Percentiles rank a stretch among this genome's conserved stretches.
Conservation (phyloP, 2,113 vertebrate genomes). For the Scartelaos histophorus region DNA sequence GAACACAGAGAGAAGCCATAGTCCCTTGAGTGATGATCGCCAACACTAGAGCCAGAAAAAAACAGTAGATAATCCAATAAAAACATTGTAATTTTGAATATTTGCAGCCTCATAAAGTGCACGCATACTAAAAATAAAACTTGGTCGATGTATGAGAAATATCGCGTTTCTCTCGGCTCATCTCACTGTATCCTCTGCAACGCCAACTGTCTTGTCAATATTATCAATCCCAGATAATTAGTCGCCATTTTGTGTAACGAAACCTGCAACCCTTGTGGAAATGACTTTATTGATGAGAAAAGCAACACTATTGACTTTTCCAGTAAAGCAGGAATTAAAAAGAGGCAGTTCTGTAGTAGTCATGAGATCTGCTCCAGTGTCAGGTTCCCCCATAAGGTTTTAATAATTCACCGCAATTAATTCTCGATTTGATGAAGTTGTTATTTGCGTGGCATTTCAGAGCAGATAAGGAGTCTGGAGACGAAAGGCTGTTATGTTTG, state of each 20-base stretch:
- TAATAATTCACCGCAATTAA: constrained; percentile 38
- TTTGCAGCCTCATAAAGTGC: background rate
- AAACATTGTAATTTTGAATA: background rate
- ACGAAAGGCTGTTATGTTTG: background rate
- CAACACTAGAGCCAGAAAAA: no score
- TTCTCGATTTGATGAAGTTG: constrained; percentile 16
- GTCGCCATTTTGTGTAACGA: constrained; percentile 62
- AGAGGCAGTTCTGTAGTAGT: constrained; percentile 42
- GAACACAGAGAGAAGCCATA: constrained; percentile 18
- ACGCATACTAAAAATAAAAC: background rate
- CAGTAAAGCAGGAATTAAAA: constrained; percentile 67
- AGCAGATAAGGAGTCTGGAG: background rate
- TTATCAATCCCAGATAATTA: constrained; percentile 70
- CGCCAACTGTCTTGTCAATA: constrained; percentile 65
- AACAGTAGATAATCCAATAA: background rate
- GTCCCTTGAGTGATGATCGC: background rate
- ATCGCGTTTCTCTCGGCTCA: constrained; percentile 53
- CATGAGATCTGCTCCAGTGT: constrained; percentile 50
- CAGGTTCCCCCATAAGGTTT: constrained; percentile 35
- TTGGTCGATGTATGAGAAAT: constrained; percentile 15
- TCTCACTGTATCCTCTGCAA: constrained; percentile 54
- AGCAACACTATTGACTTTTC: constrained; percentile 73
- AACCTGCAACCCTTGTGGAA: constrained; percentile 64
- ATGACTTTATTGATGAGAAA: constrained; percentile 70
- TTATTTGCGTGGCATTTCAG: background rate